Evolutionary conservation across 2,113 vertebrate species (phyloP), one percentile per base, ranked within the genome.

Genomic region (Lamprologus ornatipinnis): DNA sequence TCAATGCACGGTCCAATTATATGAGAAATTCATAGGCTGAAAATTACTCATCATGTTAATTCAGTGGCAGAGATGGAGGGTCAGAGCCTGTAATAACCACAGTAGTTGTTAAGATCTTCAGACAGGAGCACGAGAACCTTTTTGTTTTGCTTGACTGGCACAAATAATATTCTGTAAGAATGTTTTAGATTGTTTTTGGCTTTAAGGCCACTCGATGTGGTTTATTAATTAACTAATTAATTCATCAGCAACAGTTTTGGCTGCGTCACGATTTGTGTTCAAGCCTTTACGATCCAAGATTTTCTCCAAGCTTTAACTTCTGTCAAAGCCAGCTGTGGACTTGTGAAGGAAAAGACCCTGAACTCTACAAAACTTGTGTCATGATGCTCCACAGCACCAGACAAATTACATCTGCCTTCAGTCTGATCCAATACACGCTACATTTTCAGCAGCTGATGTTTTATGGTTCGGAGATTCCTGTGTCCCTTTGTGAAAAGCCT

Each of bases 371-470:
- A 60, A 8, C 21, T 40, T 54, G 80, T 88, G 81, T 85, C 75
- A 82, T 73, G 86, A 92, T 73, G 68, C 58, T 80, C 49, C n/a
- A 37, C 80, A 88, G 85, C 19, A 37, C 82, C 65, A 85, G 87
- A 87, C 81, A 92, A 88, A 85, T 83, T 21, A 51, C 86, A 94
- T 91, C 85, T 90, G 88, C 86, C 88, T 85, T 37, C 57, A 47
- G 35, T 54, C 13, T 40, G 33, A 26, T 31, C 51, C 85, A 81
- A 55, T 31, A 42, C 19, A 17, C 21, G 79, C 17, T 53, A 28
- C 17, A 53, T 45, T 73, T 57, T 28, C 26, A 28, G 21, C 6
- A 51, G 33, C 81, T 13, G 13, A 42, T 82, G 54, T 13, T 82
- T 91, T 80, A 82, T 83, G 33, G 33, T 47, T 87, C 6, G 5